Evolutionary conservation across 2,797 vertebrate genomes (phyloP).

Genomic region (Myiotriccus ornatus): DNA sequence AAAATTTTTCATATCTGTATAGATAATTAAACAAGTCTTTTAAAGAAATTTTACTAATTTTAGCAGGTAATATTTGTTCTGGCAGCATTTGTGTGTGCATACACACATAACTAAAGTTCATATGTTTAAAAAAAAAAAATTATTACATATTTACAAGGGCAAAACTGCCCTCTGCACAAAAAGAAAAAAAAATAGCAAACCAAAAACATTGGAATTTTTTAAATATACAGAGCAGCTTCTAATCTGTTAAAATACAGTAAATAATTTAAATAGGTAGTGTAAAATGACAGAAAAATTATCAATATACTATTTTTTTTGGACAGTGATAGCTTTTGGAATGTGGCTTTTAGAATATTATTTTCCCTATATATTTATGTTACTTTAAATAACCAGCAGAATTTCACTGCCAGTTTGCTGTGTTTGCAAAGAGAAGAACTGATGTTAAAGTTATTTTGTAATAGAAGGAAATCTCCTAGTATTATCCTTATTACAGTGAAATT

Average conservation of each 20-base stretch:
- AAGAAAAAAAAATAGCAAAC: background rate
- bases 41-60: background rate
- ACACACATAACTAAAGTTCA: background rate
- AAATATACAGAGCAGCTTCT: background rate
- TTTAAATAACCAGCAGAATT: background rate
- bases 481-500: background rate
- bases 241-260: background rate
- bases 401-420: background rate
- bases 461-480: background rate
- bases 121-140: background rate
- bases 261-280: background rate
- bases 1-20: background rate
- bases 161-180: background rate
- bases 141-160: background rate
- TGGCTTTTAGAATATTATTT: background rate
- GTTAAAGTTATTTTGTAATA: background rate
- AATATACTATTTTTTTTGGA: background rate
- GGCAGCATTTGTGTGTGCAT: background rate
- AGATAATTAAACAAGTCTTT: background rate
- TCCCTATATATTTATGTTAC: background rate
- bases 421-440: background rate
- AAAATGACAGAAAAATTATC: background rate
- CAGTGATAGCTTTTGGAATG: background rate
- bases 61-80: background rate
- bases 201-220: background rate